Evolutionary conservation across 2,888 invertebrate genomes (phyloP).

Genomic region (Tetropium fuscum): DNA sequence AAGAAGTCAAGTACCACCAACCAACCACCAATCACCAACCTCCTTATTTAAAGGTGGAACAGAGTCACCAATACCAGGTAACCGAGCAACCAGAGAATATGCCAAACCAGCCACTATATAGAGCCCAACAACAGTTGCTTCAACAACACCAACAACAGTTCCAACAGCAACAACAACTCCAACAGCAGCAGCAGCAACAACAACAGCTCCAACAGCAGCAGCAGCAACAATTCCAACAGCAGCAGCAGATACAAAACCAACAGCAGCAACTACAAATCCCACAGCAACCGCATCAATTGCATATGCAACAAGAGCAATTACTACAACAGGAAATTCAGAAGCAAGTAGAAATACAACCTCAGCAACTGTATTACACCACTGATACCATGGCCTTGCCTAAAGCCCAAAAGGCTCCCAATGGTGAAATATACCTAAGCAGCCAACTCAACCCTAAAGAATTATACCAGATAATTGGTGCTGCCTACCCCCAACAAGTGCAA

Average conservation of each 20-base stretch:
- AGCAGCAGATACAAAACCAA: constrained; percentile 49
- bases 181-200: constrained; percentile 26
- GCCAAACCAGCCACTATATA: constrained; percentile 47
- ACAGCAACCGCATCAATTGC: constrained; percentile 24
- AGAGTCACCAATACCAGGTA: constrained; percentile 62
- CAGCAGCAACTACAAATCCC: constrained; percentile 41
- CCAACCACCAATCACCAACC: no score
- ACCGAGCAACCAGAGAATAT: constrained; percentile 66
- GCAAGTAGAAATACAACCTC: constrained; percentile 21
- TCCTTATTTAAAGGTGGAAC: constrained; percentile 17
- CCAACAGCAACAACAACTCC: constrained; percentile 36
- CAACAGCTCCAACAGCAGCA: constrained; percentile 24
- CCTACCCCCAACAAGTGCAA: constrained; percentile 49
- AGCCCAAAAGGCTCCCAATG: constrained; percentile 26
- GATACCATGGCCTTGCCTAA: constrained; percentile 26
- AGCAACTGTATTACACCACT: constrained; percentile 32
- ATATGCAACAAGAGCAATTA: constrained; percentile 19
- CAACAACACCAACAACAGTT: constrained; percentile 55
- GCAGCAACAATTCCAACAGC: constrained; percentile 49
- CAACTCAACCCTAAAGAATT: constrained; percentile 41
- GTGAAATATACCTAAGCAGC: constrained; percentile 36
- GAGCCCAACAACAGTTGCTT: constrained; percentile 37
- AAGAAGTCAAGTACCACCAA: constrained; percentile 48
- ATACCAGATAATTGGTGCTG: constrained; percentile 37
- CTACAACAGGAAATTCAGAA: constrained; percentile 21